phyloP scores from a whole-genome alignment of 2,113 vertebrate genomes.

The Elanus axillaris region DNA sequence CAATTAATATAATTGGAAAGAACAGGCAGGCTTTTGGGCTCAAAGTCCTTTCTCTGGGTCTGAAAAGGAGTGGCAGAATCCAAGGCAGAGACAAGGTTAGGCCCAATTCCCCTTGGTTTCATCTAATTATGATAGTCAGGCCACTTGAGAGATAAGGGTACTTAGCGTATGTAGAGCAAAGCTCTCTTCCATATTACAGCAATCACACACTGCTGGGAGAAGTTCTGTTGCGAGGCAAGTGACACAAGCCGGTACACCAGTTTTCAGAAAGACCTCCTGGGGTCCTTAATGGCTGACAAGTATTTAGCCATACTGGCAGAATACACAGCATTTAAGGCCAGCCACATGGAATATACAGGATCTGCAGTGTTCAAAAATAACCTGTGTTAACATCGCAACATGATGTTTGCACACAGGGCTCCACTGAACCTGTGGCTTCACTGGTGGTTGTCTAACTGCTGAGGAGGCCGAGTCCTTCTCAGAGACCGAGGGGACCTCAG shows the following conservation, averaged over 20 bases:
- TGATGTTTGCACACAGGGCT: fast-evolving
- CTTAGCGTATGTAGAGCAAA: not conserved
- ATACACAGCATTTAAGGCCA: not conserved
- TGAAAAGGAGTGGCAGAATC: not conserved
- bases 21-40: not conserved
- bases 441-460: fast-evolving
- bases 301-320: not conserved
- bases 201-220: not conserved
- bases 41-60: not conserved
- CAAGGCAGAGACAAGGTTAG: not conserved
- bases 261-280: not conserved
- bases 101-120: not conserved
- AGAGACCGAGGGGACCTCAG: not conserved
- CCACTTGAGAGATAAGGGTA: not conserved
- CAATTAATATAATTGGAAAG: not conserved
- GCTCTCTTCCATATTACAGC: not conserved
- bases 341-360: not conserved
- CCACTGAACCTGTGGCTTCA: not conserved
- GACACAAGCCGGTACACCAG: not conserved
- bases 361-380: not conserved
- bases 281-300: not conserved
- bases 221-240: not conserved
- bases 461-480: not conserved
- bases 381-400: fast-evolving
- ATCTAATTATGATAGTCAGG: not conserved